Evolutionary conservation across 2,113 vertebrate genomes (phyloP).

Genomic region (Balaeniceps rex): DNA sequence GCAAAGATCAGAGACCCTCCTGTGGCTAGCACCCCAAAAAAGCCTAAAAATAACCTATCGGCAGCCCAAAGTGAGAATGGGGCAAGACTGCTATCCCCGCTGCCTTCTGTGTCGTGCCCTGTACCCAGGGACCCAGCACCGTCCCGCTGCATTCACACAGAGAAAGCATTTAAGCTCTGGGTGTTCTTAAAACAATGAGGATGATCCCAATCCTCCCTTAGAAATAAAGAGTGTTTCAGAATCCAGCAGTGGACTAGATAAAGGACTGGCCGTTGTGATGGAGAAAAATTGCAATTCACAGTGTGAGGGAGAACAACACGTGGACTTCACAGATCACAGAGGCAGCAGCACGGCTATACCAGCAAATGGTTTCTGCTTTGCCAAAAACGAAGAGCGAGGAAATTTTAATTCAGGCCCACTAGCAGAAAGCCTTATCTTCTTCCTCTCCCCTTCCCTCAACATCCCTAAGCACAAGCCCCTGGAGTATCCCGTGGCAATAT

Average conservation of each 20-base stretch:
- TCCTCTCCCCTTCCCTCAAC: not conserved
- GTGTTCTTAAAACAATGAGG: not conserved
- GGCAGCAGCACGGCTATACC: not conserved
- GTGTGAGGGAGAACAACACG: accelerated
- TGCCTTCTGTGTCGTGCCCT: not conserved
- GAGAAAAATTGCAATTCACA: not conserved
- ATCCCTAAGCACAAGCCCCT: constrained; percentile 31
- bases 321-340: not conserved
- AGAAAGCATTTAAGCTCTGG: not conserved
- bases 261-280: not conserved
- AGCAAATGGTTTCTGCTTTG: not conserved
- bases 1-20: not conserved
- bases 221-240: not conserved
- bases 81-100: not conserved
- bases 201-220: not conserved
- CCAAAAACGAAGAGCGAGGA: not conserved
- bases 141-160: not conserved
- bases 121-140: accelerated
- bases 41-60: not conserved
- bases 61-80: not conserved
- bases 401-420: not conserved
- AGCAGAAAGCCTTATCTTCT: not conserved
- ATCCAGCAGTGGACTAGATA: not conserved
- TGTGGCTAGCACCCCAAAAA: not conserved
- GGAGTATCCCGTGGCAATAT: constrained; percentile 55